Base-by-base conservation (phyloP, 2,888 invertebrate genomes). In the Brachycybe producta region DNA sequence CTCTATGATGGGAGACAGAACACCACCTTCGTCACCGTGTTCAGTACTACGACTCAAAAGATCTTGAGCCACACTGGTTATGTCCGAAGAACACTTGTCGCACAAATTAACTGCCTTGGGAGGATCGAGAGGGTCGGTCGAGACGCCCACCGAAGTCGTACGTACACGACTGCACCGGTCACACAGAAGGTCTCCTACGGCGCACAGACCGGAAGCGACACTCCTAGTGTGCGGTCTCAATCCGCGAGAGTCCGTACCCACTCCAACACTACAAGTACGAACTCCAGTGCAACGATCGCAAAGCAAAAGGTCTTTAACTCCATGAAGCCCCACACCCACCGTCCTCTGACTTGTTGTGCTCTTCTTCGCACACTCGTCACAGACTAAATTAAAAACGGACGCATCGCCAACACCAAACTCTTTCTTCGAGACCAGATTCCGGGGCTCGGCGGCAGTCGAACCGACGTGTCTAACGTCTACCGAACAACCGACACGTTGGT, bases 21-120 rank as follows among this genome's bases (percentile, higher is more conserved):
- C n/a, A n/a, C n/a, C n/a, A n/a, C n/a, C n/a, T n/a, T n/a, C n/a
- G n/a, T n/a, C n/a, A n/a, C n/a, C n/a, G n/a, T n/a, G n/a, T n/a
- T n/a, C n/a, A n/a, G n/a, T n/a, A n/a, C n/a, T n/a, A n/a, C n/a
- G n/a, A n/a, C n/a, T n/a, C 19, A 45, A 23, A 13, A 45, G 27
- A 34, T 45, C 46, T 21, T 45, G 46, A 23, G 75, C 75, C 55
- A 75, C 64, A 53, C 68, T 68, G 53, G 72, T 73, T 11, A 75
- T 74, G 34, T 71, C 71, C 57, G 73, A 73, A 59, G 74, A 75
- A 60, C 76, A 77, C 54, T 75, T 75, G 61, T 77, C 76, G 67
- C 76, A 77, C 38, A 73, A n/a, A 26, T 43, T 48, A 23, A 48
- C 27, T 13, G 40, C n/a, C 3, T 27, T 28, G n/a, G 23, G 24